These are phyloP conservation scores for Pygocentrus nattereri DNA, from an alignment of 2,797 vertebrate species.

Conservation along the genomic window DNA sequence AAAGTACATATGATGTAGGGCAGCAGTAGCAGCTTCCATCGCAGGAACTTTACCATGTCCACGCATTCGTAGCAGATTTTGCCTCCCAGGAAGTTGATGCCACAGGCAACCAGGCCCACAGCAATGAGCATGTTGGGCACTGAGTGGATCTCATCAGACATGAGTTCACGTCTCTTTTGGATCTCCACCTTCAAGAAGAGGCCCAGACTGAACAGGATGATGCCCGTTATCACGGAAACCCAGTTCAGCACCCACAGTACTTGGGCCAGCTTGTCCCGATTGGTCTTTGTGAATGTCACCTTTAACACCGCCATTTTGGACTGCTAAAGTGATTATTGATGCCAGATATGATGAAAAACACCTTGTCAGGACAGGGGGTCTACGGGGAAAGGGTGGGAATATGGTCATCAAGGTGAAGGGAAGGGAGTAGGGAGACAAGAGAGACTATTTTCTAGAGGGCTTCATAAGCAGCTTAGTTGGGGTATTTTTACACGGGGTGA, in stretches of 20 bases:
- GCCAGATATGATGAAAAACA: neutral
- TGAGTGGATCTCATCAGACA: conserved; percentile 83
- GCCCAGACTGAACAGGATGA: conserved; percentile 86
- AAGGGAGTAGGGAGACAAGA: conserved; percentile 16
- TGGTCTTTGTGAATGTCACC: conserved; percentile 87
- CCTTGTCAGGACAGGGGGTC: conserved; percentile 1
- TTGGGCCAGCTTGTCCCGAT: conserved; percentile 84
- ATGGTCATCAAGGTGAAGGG: neutral
- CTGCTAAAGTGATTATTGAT: neutral
- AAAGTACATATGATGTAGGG: conserved; percentile 88
- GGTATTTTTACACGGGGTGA: conserved; percentile 56
- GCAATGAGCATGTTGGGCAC: conserved; percentile 86
- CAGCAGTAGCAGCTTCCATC: conserved; percentile 88
- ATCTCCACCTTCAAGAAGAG: conserved; percentile 88
- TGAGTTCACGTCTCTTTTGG: conserved; percentile 84
- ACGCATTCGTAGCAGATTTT: conserved; percentile 90
- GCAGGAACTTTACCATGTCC: conserved; percentile 84
- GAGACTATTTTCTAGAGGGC: conserved; percentile 39
- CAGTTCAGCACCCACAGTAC: conserved; percentile 90
- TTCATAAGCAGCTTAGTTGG: conserved; percentile 64
- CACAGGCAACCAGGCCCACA: conserved; percentile 84
- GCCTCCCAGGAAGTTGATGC: conserved; percentile 88
- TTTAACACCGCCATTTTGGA: conserved; percentile 84
- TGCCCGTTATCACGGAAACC: conserved; percentile 86
- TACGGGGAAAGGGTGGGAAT: neutral